Evolutionary conservation across 2,797 vertebrate species (phyloP).

Genomic region (Hydrophis major): DNA sequence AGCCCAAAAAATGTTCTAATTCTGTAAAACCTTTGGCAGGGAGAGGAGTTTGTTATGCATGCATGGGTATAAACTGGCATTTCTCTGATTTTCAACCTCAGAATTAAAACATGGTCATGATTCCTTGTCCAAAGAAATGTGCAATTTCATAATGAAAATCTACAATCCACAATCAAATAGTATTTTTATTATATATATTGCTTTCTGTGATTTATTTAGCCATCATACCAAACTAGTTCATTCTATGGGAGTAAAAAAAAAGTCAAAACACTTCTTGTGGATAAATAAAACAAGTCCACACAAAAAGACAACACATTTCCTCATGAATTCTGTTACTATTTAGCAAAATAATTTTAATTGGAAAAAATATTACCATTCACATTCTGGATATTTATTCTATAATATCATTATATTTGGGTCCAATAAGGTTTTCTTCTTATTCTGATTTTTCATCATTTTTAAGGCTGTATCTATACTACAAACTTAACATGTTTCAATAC

Average conservation of each 20-base stretch:
- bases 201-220: not conserved
- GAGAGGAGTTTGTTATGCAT: not conserved
- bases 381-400: conserved; percentile 15
- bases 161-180: not conserved
- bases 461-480: not conserved
- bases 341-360: conserved; percentile 31
- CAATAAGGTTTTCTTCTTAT: not conserved
- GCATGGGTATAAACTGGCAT: not conserved
- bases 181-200: not conserved
- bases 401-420: conserved; percentile 2
- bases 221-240: not conserved
- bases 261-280: conserved; percentile 16
- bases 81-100: not conserved
- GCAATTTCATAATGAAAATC: not conserved
- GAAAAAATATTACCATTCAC: conserved; percentile 20
- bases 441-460: conserved; percentile 8
- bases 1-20: not conserved
- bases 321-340: conserved; percentile 22
- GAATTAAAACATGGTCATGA: not conserved
- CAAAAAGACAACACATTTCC: conserved; percentile 19
- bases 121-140: not conserved
- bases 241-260: not conserved
- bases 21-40: not conserved
- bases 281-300: conserved; percentile 18
- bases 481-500: not conserved